Base-by-base conservation (phyloP, 2,888 invertebrate genomes). In the Prostheceraeus crozeri region DNA sequence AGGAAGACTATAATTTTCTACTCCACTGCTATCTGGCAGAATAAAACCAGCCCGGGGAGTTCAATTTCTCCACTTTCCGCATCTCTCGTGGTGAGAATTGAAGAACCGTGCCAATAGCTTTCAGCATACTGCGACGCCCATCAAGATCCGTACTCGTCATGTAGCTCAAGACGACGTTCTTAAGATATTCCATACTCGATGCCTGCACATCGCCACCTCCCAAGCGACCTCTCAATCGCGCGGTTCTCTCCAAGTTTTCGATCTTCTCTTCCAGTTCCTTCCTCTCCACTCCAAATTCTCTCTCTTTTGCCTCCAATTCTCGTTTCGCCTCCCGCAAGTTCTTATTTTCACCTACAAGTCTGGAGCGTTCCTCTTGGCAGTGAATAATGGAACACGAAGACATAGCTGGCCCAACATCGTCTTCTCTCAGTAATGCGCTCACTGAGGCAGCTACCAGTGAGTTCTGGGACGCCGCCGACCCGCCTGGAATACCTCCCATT, bases 151-250 rank as follows among this genome's bases (percentile, higher is more conserved):
- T 80, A 1, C 84, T 84, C 60, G 84, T 80, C 30, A 89, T 78
- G 71, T 84, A 89, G 63, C 86, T 85, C 56, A 87, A 82, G 55
- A 89, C 84, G 2, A 90, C 89, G 76, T 90, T 90, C 75, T 90
- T 89, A 59, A 90, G 75, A 72, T 90, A 90, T 73, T 89, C 89
- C 35, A 89, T 76, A 76, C n/a, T n/a, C n/a, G n/a, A n/a, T n/a
- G n/a, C n/a, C 89, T 89, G 87, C 87, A 4, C 86, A 86, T 75
- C 87, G 87, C 0, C 87, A 64, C 1, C n/a, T n/a, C n/a, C n/a
- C n/a, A n/a, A n/a, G n/a, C n/a, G n/a, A n/a, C n/a, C n/a, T n/a
- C n/a, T n/a, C n/a, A n/a, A n/a, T n/a, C n/a, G n/a, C n/a, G n/a
- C n/a, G n/a, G n/a, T n/a, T n/a, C n/a, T 21, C 25, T 27, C n/a